phyloP scores from a whole-genome alignment of 2,113 vertebrate species.

The Saimiri boliviensis region DNA sequence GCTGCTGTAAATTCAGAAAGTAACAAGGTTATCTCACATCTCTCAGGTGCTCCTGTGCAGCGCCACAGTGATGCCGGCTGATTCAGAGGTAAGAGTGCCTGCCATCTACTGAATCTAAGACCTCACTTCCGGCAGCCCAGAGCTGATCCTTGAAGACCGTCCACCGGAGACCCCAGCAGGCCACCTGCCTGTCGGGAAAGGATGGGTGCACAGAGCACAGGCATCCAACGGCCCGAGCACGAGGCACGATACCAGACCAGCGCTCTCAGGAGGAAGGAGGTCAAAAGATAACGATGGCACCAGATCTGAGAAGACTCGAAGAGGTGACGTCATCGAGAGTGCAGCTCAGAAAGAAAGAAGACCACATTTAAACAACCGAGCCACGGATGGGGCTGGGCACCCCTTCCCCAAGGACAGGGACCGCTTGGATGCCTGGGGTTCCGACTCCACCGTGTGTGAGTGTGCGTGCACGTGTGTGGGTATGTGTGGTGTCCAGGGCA shows the following conservation, averaged over 20 bases:
- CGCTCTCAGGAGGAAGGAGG: background rate
- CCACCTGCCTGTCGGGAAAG: background rate
- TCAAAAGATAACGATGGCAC: background rate
- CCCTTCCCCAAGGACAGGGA: too few species aligned
- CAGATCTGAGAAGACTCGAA: background rate
- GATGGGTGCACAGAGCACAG: rapidly evolving
- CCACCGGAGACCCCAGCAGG: background rate
- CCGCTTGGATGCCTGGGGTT: rapidly evolving
- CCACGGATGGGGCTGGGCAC: rapidly evolving
- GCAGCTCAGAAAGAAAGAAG: background rate
- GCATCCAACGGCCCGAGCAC: background rate
- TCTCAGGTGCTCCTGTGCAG: background rate
- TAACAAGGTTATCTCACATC: too few species aligned
- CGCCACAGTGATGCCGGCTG: background rate
- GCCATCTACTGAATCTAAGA: conserved; percentile 51
- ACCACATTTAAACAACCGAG: rapidly evolving
- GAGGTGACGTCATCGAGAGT: rapidly evolving
- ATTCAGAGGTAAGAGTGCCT: conserved; percentile 67
- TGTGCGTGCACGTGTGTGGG: background rate
- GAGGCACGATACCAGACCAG: rapidly evolving
- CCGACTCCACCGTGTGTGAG: background rate
- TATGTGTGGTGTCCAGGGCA: rapidly evolving
- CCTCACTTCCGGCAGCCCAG: conserved; percentile 5
- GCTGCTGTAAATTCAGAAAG: background rate
- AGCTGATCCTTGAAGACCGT: background rate